Evolutionary conservation across 2,113 vertebrate species (phyloP).

Genomic region (Sigmodon hispidus): DNA sequence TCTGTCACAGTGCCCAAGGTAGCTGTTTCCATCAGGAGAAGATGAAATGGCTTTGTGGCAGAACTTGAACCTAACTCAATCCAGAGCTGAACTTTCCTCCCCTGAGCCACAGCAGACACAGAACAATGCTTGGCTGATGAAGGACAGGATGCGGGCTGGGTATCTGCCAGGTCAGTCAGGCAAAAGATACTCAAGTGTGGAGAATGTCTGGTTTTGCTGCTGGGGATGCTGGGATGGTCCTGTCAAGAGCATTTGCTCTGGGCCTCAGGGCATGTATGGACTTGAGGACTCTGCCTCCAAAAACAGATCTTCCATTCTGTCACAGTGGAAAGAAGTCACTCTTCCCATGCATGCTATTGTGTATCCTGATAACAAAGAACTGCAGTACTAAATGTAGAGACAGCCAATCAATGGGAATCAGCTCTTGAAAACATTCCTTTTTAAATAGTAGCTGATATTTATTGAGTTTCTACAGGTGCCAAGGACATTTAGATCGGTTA

Average conservation of each 20-base stretch:
- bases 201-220: neutral
- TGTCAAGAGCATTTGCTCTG: neutral
- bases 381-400: neutral
- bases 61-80: neutral
- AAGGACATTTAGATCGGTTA: constrained; percentile 17
- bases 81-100: neutral
- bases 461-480: neutral
- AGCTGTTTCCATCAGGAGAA: neutral
- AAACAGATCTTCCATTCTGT: neutral
- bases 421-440: constrained; percentile 6
- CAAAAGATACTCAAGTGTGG: neutral
- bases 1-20: neutral
- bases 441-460: constrained; percentile 28
- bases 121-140: neutral
- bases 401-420: neutral
- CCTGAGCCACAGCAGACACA: neutral
- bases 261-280: neutral
- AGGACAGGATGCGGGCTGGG: neutral
- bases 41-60: neutral
- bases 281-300: constrained; percentile 23
- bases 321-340: neutral
- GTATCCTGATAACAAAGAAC: neutral
- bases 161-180: neutral
- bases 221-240: neutral
- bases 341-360: neutral